Base-by-base conservation (phyloP, 2,797 vertebrate genomes). In the Hippopotamyrus pictus region DNA sequence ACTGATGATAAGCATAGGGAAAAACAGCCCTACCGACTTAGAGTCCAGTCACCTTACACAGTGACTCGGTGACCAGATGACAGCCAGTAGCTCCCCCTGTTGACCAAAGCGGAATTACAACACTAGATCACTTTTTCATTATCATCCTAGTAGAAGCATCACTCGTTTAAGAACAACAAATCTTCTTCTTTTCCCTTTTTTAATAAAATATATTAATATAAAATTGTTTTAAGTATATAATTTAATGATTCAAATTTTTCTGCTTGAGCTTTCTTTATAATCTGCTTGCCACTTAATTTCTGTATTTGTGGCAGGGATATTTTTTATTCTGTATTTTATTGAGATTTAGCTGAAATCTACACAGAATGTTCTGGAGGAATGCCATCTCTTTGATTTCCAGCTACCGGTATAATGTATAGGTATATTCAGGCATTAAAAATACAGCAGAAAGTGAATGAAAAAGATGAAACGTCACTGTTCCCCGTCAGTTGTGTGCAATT, bases 41-140 rank as follows among this genome's bases (percentile, higher is more conserved):
- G n/a, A 59, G 62, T 25, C 11, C 62, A 44, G 59, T 29, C 14
- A 73, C 44, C 48, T 76, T 22, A 51, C 62, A 46, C 57, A 22
- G 53, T 73, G 14, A 25, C 88, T 65, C 90, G 89, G 89, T 94
- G 95, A 94, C 95, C 96, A 98, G 97, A 96, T 96, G 94, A 97
- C 96, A 98, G 93, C 93, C 97, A 92, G 95, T 95, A 97, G 96
- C 97, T 96, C 98, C 98, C 98, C 99, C 98, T 99, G 94, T 98
- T 97, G 98, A 97, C 94, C 93, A 92, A 46, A 90, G 90, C 86
- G 94, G 95, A 97, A 97, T 93, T 97, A 94, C 97, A 97, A 48
- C 89, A 90, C 86, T 88, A 46, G 84, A 89, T 65, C 89, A 76
- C 86, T 51, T 87, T 87, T 88, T 88, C 90, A 37, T 89, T 62